These are phyloP conservation scores for Scrobipalpa costella DNA, from an alignment of 2,888 invertebrate species.

Conservation along the genomic window DNA sequence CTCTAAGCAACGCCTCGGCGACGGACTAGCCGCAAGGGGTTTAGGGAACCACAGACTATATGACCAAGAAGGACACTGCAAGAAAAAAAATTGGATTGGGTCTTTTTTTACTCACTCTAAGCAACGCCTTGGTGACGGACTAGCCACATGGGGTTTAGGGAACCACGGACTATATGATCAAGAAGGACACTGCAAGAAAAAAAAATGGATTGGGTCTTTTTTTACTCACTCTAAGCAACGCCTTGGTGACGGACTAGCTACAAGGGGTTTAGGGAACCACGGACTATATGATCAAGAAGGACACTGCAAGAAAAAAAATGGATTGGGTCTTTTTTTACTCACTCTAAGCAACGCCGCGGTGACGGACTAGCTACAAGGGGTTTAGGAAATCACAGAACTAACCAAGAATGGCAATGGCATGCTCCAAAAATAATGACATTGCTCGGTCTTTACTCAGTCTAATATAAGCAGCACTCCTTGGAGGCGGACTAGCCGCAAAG, in stretches of 20 bases:
- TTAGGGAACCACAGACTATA: not conserved
- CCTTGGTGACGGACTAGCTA: not conserved
- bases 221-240: not conserved
- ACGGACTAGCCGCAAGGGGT: slow-evolving; percentile 12
- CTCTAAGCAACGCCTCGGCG: slow-evolving; percentile 1
- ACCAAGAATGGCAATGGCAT: not conserved
- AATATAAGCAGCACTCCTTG: not conserved
- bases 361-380: slow-evolving; percentile 3
- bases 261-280: slow-evolving; percentile 3
- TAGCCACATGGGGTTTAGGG: slow-evolving; percentile 5
- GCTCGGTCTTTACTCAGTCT: slow-evolving; percentile 15
- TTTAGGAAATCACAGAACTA: not conserved
- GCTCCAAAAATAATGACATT: too few species aligned
- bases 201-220: not conserved
- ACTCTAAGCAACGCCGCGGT: not conserved
- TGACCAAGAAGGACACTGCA: not conserved
- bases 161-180: not conserved
- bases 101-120: not conserved
- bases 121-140: too few species aligned
- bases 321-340: not conserved
- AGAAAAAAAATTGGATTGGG: not conserved
- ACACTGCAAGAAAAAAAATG: not conserved
- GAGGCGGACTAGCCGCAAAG: slow-evolving; percentile 3
- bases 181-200: not conserved
- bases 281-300: not conserved